Percentiles rank a stretch among this genome's conserved stretches.
Evolutionary conservation across 2,888 invertebrate species (phyloP).

Genomic region (Thysanoteuthis rhombus): DNA sequence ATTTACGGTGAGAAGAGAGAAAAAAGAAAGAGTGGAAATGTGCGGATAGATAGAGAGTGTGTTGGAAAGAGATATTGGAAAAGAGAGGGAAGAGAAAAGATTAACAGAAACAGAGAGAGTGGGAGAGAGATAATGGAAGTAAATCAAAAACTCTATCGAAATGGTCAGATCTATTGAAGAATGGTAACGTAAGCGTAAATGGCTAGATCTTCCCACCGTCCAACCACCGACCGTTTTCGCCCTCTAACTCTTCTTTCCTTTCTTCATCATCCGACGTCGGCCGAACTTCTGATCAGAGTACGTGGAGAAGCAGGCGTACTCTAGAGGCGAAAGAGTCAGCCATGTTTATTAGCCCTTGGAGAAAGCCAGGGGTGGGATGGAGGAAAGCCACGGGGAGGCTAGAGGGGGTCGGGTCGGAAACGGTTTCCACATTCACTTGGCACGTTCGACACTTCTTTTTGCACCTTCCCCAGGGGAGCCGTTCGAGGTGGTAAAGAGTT

Average conservation of each 20-base stretch:
- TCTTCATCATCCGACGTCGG: background rate
- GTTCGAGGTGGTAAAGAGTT: background rate
- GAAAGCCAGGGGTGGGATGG: background rate
- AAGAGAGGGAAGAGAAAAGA: too few species aligned
- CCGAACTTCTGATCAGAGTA: background rate
- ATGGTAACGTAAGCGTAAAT: too few species aligned
- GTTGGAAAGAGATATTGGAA: too few species aligned
- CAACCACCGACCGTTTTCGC: too few species aligned
- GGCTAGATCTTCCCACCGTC: too few species aligned
- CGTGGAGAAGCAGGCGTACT: background rate
- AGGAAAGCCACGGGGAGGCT: background rate
- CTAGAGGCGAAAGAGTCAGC: background rate
- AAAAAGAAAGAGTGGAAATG: too few species aligned
- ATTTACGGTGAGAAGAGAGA: too few species aligned
- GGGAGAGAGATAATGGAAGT: too few species aligned
- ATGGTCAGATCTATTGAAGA: too few species aligned
- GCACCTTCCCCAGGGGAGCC: background rate
- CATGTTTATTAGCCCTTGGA: conserved; percentile 12
- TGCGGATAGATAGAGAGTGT: too few species aligned
- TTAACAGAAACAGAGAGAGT: too few species aligned
- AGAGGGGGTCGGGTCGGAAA: background rate
- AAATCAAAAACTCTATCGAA: too few species aligned
- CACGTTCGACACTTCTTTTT: background rate
- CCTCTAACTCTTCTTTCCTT: background rate
- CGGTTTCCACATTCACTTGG: background rate